These are phyloP conservation scores for Aspidiotus rigidus DNA, from an alignment of 2,888 invertebrate genomes.

Conservation along the genomic window DNA sequence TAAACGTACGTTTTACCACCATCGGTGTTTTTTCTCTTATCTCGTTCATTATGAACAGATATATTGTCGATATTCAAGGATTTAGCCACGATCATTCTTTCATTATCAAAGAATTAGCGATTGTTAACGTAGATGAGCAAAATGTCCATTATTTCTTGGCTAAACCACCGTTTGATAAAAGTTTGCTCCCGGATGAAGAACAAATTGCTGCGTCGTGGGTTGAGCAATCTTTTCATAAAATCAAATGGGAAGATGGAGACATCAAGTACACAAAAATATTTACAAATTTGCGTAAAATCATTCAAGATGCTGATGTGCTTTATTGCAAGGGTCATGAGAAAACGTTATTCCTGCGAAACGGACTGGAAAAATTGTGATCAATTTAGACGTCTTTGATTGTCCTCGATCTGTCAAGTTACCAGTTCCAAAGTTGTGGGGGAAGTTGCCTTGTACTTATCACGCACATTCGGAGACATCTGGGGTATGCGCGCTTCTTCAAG, in stretches of 20 bases:
- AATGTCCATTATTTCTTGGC: neutral
- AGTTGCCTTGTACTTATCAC: neutral
- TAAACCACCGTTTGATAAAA: neutral
- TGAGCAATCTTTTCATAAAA: neutral
- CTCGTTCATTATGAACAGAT: too few species aligned
- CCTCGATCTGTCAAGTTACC: neutral
- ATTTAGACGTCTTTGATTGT: neutral
- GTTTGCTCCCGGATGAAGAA: neutral
- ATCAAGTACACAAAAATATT: neutral
- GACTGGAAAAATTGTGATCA: neutral
- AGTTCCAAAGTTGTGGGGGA: neutral
- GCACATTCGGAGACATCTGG: neutral
- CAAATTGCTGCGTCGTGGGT: neutral
- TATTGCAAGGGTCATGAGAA: neutral
- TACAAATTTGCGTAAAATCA: neutral
- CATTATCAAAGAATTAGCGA: neutral
- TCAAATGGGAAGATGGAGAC: neutral
- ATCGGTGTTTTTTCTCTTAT: too few species aligned
- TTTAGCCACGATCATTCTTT: neutral
- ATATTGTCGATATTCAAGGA: neutral
- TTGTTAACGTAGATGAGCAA: neutral
- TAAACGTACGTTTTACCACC: too few species aligned
- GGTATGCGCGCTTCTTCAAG: neutral
- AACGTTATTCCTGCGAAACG: neutral
- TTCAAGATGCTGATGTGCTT: neutral